phyloP scores from a whole-genome alignment of 2,113 vertebrate genomes.

The Odocoileus hemionus region DNA sequence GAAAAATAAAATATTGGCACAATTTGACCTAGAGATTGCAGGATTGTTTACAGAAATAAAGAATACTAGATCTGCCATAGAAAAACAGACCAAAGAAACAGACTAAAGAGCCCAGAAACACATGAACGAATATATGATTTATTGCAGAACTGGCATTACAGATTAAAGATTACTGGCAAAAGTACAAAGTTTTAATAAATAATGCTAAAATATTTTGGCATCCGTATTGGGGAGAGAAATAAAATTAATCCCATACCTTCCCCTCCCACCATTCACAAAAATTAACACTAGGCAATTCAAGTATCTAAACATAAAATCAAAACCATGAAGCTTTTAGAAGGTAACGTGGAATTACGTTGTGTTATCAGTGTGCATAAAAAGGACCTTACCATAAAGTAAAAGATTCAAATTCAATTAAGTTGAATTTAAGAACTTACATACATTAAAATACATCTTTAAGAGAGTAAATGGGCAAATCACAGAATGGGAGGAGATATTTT shows the following conservation, averaged over 20 bases:
- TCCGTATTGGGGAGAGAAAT: background rate
- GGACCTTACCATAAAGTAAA: background rate
- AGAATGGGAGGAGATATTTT: background rate
- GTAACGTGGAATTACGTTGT: background rate
- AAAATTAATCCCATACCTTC: background rate
- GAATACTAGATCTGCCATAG: background rate
- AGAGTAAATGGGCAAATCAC: background rate
- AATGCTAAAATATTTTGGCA: background rate
- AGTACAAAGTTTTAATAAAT: background rate
- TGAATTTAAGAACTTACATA: background rate
- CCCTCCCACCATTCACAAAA: background rate
- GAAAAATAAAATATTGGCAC: background rate
- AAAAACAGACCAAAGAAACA: background rate
- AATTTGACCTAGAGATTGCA: background rate
- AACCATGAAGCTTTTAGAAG: background rate
- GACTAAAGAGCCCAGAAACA: background rate
- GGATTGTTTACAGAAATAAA: background rate
- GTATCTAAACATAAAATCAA: background rate
- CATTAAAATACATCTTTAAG: background rate
- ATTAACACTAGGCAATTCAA: background rate
- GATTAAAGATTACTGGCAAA: background rate
- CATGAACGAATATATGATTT: background rate
- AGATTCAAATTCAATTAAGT: background rate
- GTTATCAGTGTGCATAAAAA: background rate
- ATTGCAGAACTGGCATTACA: background rate